Conservation (phyloP, 2,888 invertebrate species). For the Euphydryas editha region DNA sequence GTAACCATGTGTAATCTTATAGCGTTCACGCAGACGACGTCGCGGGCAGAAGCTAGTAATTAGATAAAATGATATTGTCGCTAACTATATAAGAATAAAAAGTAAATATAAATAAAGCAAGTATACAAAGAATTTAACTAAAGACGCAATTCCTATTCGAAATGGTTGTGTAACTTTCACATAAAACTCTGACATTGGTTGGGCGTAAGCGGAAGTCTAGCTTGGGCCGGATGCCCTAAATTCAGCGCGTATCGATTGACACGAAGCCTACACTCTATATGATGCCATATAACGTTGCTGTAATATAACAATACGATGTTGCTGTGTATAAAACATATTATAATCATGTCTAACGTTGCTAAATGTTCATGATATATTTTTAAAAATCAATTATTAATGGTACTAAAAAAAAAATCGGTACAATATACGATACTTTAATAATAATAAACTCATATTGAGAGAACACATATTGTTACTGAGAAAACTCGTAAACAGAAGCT, state of each 20-base stretch:
- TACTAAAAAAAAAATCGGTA: no score
- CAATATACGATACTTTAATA: no score
- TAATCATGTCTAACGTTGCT: background rate
- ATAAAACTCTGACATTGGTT: conserved; percentile 29
- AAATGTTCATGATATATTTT: background rate
- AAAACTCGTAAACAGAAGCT: no score
- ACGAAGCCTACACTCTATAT: conserved; percentile 21
- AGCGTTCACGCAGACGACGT: no score
- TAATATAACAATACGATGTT: background rate
- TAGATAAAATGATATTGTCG: no score
- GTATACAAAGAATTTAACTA: background rate
- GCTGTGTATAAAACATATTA: background rate
- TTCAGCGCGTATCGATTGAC: conserved; percentile 43
- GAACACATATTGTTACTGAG: no score
- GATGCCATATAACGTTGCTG: background rate
- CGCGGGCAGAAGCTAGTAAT: no score
- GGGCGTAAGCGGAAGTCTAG: conserved; percentile 42
- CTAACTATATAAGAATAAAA: no score
- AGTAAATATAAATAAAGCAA: background rate
- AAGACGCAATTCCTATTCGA: background rate
- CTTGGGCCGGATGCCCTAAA: conserved; percentile 42
- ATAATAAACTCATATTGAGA: no score
- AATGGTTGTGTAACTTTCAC: conserved; percentile 9
- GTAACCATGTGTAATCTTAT: no score
- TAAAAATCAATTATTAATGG: background rate